Base-by-base conservation (phyloP, 2,888 invertebrate species). In the Gari tellinella region DNA sequence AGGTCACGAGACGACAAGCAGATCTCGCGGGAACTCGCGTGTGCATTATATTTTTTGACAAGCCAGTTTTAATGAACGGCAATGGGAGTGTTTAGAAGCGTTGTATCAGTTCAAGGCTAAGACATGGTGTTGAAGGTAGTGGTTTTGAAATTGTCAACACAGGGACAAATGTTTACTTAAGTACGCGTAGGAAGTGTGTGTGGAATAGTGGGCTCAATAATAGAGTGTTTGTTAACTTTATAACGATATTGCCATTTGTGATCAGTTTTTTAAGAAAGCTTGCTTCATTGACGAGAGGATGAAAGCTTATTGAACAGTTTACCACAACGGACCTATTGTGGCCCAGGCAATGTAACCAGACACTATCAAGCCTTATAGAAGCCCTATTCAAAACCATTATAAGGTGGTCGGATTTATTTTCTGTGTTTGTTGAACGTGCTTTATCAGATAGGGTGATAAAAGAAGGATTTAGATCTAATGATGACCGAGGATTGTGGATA, bases 21-120 rank as follows among this genome's bases (percentile, higher is more conserved):
- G 45, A 72, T 72, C 72, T 72, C 25, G 66, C 62, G 66, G 66
- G 72, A 67, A 31, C 53, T 48, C 10, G 48, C 57, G 25, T 56
- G 51, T 57, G 37, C 46, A 48, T 38, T 31, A 5, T n/a, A 26
- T 51, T 23, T 51, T 68, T 48, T 68, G 62, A 60, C 68, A 62
- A 68, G 56, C 55, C 48, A 51, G 62, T 57, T 60, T 49, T 65
- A 57, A 58, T 57, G 45, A 49, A 56, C 41, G 55, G 61, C 31
- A 52, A 38, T 37, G 38, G 40, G 55, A 37, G 48, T 48, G 48
- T 48, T n/a, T 48, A 21, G 21, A 48, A 23, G 17, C 21, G 21
- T 19, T 23, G 48, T 12, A 21, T 21, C 14, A 12, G 48, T 12
- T 48, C 48, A 48, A 48, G 31, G 31, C 31, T 31, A 31, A 31